Evolutionary conservation across 2,113 vertebrate genomes (phyloP), one percentile per base, ranked within the genome.

Genomic region (Phalacrocorax brasilianus): DNA sequence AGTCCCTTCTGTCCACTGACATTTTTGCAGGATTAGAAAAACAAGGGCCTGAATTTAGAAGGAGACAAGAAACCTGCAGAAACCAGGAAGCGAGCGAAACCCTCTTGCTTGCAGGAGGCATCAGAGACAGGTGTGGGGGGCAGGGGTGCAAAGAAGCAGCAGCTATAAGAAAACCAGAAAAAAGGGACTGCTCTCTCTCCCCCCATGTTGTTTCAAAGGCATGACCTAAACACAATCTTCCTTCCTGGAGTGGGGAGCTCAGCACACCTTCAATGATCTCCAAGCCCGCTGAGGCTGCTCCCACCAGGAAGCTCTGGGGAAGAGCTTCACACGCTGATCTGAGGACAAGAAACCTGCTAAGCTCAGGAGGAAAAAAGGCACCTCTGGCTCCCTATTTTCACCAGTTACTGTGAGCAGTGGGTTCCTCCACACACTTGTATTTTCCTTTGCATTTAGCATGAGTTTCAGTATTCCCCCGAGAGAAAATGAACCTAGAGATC

Each of bases 191-290:
- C 18, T 47, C 23, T 59, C 12, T 59, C 32, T 52, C 21, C 20
- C 11, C 2, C 38, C 2, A 7, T 3, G 6, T 23, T 35, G 15
- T 82, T 74, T 76, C 62, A 84, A 91, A 91, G n/a, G 44, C 40
- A 53, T 24, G 67, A 50, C 44, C 23, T 52, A 63, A 73, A 77
- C 26, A 7, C 0, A 1, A 14, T 23, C 44, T 53, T 87, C 44
- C 44, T 70, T 47, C 12, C 23, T 1, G 61, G 33, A 61, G 20
- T 2, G 5, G 35, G 40, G 13, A 61, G 47, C 35, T 88, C 58
- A 71, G 35, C 32, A 14, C 0, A 0, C 11, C 40, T 83, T 70
- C 52, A 61, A 47, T 0, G 0, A 32, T 12, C 30, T 70, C 72
- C 73, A 59, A 9, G n/a, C 4, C 27, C 0, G 1, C 56, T 50